phyloP scores from a whole-genome alignment of 2,888 invertebrate genomes.

The Luperina testacea region DNA sequence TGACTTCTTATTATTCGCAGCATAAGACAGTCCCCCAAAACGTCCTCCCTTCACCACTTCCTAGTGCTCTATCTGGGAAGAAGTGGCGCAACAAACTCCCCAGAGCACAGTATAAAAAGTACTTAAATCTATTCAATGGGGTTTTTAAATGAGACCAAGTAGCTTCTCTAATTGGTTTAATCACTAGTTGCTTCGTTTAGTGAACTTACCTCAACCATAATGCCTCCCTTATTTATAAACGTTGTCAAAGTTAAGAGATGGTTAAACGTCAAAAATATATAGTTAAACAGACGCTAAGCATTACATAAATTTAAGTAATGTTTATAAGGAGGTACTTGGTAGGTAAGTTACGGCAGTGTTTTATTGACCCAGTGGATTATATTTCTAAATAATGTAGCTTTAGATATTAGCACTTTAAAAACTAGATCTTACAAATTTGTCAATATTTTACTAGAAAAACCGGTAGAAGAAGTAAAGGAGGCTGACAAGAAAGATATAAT shows the following conservation, averaged over 20 bases:
- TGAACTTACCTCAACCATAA: not conserved
- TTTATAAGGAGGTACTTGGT: no score
- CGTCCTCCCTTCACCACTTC: no score
- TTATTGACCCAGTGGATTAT: not conserved
- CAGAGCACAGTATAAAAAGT: no score
- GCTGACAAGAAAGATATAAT: slow-evolving; percentile 67
- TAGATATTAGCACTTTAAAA: not conserved
- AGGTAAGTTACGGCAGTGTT: not conserved
- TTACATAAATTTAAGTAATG: no score
- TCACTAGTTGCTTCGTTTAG: not conserved
- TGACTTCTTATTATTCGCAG: no score
- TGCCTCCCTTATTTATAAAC: no score
- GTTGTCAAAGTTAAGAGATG: no score
- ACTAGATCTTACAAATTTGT: not conserved
- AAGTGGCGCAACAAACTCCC: no score
- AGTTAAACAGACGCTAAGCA: no score
- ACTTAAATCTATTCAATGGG: not conserved
- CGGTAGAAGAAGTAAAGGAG: slow-evolving; percentile 61
- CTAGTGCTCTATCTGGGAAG: no score
- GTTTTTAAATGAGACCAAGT: not conserved
- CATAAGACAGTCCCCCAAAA: no score
- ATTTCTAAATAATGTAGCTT: not conserved
- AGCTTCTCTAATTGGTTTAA: not conserved
- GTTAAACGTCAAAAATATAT: no score
- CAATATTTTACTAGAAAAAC: slow-evolving; percentile 51